Percentiles rank a stretch among this genome's conserved stretches.
phyloP scores from a whole-genome alignment of 2,888 invertebrate species.

The Cataglyphis altisquamis region DNA sequence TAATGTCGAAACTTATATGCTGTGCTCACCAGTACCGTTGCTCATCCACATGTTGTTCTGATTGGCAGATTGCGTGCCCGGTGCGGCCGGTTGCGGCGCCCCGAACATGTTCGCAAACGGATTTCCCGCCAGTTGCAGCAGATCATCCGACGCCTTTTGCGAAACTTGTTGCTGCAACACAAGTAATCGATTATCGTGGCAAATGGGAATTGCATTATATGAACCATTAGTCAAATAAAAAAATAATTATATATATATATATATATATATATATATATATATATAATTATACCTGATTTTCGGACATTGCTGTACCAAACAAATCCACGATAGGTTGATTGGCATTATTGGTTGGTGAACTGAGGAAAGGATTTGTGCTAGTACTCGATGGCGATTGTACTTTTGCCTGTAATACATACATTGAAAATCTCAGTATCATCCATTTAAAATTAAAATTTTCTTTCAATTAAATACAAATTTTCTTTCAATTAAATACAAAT shows the following conservation, averaged over 20 bases:
- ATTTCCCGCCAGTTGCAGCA: conserved; percentile 94
- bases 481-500: not conserved
- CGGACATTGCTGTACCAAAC: conserved; percentile 89
- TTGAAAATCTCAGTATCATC: not conserved
- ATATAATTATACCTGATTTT: conserved; percentile 78
- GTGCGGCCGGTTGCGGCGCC: conserved; percentile 81
- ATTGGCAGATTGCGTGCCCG: conserved; percentile 75
- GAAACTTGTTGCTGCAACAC: conserved; percentile 67
- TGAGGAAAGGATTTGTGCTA: conserved; percentile 95
- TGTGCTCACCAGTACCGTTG: conserved; percentile 87
- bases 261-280: too few species aligned
- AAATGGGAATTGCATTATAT: not conserved
- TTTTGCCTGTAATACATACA: conserved; percentile 88
- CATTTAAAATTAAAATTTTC: not conserved
- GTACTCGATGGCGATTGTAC: conserved; percentile 92
- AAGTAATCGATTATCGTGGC: not conserved
- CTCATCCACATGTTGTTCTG: conserved; percentile 87
- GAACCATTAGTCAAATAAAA: not conserved
- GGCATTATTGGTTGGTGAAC: conserved; percentile 88
- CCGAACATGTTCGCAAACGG: conserved; percentile 96
- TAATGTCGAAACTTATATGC: conserved; percentile 37
- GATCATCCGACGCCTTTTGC: conserved; percentile 94
- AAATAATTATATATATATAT: too few species aligned
- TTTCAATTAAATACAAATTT: not conserved
- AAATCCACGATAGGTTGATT: conserved; percentile 92